Evolutionary conservation across 2,797 vertebrate species (phyloP).

Genomic region (Tokudaia muenninki): DNA sequence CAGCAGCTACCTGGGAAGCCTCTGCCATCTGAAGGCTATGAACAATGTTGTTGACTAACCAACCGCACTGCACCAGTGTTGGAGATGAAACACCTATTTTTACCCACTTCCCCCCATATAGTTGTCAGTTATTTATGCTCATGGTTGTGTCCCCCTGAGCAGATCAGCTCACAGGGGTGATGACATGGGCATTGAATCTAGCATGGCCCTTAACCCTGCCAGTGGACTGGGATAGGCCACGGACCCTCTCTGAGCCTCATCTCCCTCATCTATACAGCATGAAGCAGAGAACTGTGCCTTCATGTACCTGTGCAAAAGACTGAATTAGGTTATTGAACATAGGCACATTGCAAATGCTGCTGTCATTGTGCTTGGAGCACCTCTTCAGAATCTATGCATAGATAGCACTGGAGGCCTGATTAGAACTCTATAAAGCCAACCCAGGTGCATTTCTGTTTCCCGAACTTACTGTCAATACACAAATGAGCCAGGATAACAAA

Average conservation of each 20-base stretch:
- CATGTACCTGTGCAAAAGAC: not conserved
- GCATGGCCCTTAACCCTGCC: not conserved
- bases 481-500: not conserved
- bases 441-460: slow-evolving; percentile 46
- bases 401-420: not conserved
- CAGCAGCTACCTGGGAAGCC: not conserved
- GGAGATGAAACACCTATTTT: not conserved
- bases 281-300: not conserved
- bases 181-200: not conserved
- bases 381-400: slow-evolving; percentile 45
- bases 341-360: not conserved
- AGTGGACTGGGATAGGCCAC: not conserved
- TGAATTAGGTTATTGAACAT: slow-evolving; percentile 17
- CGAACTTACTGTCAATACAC: not conserved
- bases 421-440: slow-evolving; percentile 24
- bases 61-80: not conserved
- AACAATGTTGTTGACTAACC: not conserved
- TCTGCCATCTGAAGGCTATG: not conserved
- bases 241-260: not conserved
- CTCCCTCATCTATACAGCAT: slow-evolving; percentile 23
- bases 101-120: not conserved
- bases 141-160: not conserved
- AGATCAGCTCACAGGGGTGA: not conserved
- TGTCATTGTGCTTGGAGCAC: slow-evolving; percentile 52
- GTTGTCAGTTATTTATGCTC: not conserved